phyloP scores from a whole-genome alignment of 1,140 invertebrate species.

The Alviniconcha marisindica region DNA sequence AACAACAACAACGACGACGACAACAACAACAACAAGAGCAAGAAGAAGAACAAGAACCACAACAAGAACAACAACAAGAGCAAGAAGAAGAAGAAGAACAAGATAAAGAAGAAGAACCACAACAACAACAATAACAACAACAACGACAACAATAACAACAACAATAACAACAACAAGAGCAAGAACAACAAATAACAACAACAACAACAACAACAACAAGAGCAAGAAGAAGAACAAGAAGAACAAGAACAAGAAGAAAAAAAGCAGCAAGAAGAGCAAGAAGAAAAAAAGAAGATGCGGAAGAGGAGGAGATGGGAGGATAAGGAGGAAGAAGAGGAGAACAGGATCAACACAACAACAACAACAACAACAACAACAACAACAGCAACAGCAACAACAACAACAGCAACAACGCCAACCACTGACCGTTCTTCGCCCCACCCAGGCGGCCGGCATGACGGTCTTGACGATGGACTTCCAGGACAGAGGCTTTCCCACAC shows the following conservation, averaged over 20 bases:
- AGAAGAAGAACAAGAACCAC: neutral
- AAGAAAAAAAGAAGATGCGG: neutral
- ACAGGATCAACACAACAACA: no score
- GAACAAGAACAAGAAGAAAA: neutral
- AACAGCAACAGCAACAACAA: no score
- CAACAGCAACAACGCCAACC: no score
- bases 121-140: neutral
- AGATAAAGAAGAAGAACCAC: neutral
- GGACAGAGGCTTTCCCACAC: no score
- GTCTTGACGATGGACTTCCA: no score
- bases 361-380: no score
- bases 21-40: slow-evolving; percentile 9
- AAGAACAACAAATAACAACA: neutral
- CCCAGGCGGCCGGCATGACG: no score
- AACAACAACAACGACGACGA: neutral
- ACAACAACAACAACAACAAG: neutral
- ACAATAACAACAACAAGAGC: neutral
- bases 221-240: neutral
- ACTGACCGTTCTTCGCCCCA: no score
- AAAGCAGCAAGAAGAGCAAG: neutral
- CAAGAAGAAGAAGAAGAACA: neutral
- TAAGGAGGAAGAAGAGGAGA: no score
- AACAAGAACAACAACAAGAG: slow-evolving; percentile 1
- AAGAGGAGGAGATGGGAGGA: no score
- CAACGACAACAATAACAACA: neutral